These are phyloP conservation scores for Alca torda DNA, from an alignment of 2,797 vertebrate species.

Conservation along the genomic window DNA sequence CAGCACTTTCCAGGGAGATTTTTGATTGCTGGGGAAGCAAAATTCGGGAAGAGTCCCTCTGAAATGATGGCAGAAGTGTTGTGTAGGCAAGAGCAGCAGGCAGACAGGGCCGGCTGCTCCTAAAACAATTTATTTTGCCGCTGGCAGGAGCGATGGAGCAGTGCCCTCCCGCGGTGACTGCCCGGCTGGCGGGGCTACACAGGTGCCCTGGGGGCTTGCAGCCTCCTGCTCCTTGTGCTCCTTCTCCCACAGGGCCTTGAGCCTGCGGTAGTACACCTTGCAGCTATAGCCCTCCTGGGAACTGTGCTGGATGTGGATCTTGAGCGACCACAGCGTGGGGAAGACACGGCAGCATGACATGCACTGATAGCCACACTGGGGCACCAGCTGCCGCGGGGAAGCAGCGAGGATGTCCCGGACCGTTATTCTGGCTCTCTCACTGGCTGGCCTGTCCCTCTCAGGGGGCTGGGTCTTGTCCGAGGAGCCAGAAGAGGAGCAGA, in stretches of 20 bases:
- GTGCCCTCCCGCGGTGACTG: background rate
- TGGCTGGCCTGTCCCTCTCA: background rate
- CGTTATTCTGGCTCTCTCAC: background rate
- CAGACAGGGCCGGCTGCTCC: background rate
- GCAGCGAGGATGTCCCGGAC: constrained; percentile 43
- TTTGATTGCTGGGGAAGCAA: background rate
- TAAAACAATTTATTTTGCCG: background rate
- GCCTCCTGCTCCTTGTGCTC: background rate
- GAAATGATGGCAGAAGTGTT: background rate
- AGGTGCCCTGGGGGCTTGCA: background rate
- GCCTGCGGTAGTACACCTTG: constrained; percentile 35
- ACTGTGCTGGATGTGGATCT: constrained; percentile 56
- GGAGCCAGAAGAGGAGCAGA: constrained; percentile 54
- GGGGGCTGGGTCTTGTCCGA: background rate
- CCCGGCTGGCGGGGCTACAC: background rate
- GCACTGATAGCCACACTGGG: constrained; percentile 34
- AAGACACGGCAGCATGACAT: constrained; percentile 46
- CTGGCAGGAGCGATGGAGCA: background rate
- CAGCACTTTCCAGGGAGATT: background rate
- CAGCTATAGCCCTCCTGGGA: constrained; percentile 67
- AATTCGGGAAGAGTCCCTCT: background rate
- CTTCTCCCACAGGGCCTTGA: constrained; percentile 31
- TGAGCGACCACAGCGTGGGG: constrained; percentile 23
- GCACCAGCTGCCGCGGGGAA: background rate
- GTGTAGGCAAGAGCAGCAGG: background rate